Conservation (phyloP, 2,797 vertebrate genomes). For the Eulemur rubriventer region DNA sequence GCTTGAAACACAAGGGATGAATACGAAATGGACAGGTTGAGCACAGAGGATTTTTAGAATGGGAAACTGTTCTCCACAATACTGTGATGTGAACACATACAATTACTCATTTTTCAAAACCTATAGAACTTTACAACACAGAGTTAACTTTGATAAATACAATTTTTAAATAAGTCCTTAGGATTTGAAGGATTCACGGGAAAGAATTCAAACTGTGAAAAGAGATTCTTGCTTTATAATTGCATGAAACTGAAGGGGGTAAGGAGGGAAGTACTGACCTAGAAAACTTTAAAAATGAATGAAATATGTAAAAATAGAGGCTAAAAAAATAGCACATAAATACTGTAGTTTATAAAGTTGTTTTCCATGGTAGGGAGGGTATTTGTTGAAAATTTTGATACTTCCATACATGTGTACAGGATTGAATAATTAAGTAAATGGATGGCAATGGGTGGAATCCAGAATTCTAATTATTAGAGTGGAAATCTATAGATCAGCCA, state of each 20-base stretch:
- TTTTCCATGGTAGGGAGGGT: background rate
- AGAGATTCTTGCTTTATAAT: background rate
- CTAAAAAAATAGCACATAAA: background rate
- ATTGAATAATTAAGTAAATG: background rate
- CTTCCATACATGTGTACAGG: background rate
- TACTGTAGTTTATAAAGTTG: background rate
- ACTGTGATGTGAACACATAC: background rate
- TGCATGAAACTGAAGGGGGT: background rate
- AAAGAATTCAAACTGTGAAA: background rate
- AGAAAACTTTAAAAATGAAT: background rate
- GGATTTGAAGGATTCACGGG: background rate
- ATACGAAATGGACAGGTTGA: background rate
- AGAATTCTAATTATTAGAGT: background rate
- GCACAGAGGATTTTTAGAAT: background rate
- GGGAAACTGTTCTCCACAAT: background rate
- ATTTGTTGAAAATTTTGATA: background rate
- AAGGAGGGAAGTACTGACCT: background rate
- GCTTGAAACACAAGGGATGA: background rate
- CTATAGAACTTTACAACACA: background rate
- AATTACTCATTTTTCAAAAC: background rate
- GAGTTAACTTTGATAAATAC: background rate
- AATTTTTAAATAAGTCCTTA: background rate
- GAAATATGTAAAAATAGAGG: too few relatives aligned
- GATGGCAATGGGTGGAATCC: background rate
- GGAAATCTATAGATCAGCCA: background rate